Evolutionary conservation across 1,140 invertebrate genomes (phyloP).

Genomic region (Hylaeus anthracinus): DNA sequence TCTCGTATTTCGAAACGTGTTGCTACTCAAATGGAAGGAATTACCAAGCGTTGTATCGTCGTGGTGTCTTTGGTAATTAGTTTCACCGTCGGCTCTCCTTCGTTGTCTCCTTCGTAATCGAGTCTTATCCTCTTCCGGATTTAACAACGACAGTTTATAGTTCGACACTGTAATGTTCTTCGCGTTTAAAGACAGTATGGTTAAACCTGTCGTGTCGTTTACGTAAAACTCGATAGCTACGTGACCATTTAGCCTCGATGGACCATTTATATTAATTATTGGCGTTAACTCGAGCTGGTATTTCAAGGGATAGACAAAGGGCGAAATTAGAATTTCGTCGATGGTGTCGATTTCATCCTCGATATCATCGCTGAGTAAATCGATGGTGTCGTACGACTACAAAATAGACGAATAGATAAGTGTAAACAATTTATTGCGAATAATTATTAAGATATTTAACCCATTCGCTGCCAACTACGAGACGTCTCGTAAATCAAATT

Average conservation of each 20-base stretch:
- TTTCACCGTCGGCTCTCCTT: constrained; percentile 29
- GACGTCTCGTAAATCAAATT: no score
- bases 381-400: constrained; percentile 58
- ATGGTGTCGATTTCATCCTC: constrained; percentile 32
- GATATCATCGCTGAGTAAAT: constrained; percentile 56
- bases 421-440: no score
- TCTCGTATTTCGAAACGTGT: no score
- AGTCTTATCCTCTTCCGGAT: background rate
- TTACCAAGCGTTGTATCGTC: constrained; percentile 21
- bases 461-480: no score
- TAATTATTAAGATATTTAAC: no score
- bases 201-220: constrained; percentile 45
- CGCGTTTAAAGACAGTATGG: constrained; percentile 63
- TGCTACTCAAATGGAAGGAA: background rate
- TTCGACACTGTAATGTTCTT: constrained; percentile 57
- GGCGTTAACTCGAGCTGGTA: constrained; percentile 67
- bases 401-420: background rate
- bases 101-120: constrained; percentile 40
- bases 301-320: constrained; percentile 59
- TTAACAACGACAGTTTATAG: constrained; percentile 45
- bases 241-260: constrained; percentile 58
- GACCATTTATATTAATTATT: constrained; percentile 49
- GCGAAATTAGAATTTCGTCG: constrained; percentile 50
- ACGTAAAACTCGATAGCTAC: constrained; percentile 65
- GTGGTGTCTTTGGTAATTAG: background rate